Evolutionary conservation across 2,888 invertebrate genomes (phyloP).

Genomic region (Eristalinus sepulchralis): DNA sequence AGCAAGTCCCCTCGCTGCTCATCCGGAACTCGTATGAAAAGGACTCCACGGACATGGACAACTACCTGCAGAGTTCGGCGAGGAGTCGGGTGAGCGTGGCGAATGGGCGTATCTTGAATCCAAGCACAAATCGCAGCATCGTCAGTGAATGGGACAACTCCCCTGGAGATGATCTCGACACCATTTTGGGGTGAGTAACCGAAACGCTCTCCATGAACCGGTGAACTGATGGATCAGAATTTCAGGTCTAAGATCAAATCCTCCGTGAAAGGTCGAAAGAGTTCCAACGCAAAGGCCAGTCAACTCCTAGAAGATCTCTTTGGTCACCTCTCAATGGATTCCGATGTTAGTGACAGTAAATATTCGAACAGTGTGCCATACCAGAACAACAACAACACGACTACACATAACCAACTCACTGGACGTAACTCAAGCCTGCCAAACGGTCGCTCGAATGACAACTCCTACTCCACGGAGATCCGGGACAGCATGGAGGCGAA

Average conservation of each 20-base stretch:
- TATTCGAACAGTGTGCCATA: slow-evolving; percentile 78
- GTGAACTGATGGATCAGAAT: background rate
- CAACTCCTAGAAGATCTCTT: slow-evolving; percentile 80
- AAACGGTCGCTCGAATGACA: slow-evolving; percentile 75
- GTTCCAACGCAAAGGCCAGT: slow-evolving; percentile 78
- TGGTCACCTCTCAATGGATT: slow-evolving; percentile 79
- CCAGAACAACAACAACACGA: slow-evolving; percentile 72
- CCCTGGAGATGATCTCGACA: slow-evolving; percentile 85
- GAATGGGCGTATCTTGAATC: slow-evolving; percentile 41
- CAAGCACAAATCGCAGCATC: slow-evolving; percentile 32
- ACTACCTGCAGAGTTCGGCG: slow-evolving; percentile 39
- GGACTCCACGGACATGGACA: slow-evolving; percentile 18
- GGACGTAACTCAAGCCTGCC: slow-evolving; percentile 74
- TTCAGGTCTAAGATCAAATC: slow-evolving; percentile 80
- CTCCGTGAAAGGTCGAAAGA: slow-evolving; percentile 77
- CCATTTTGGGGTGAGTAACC: slow-evolving; percentile 86
- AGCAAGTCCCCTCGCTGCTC: slow-evolving; percentile 71
- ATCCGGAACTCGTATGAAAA: slow-evolving; percentile 75
- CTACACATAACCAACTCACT: slow-evolving; percentile 59
- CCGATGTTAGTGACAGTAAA: slow-evolving; percentile 77
- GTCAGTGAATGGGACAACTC: slow-evolving; percentile 46
- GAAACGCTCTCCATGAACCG: background rate
- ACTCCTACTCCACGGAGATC: slow-evolving; percentile 69
- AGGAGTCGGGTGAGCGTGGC: slow-evolving; percentile 51
- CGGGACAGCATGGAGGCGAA: slow-evolving; percentile 76